A percentile compares a stretch with the other conserved stretches of the same genome.
These are phyloP conservation scores for Sardina pilchardus DNA, from an alignment of 2,113 vertebrate species.

Conservation along the genomic window DNA sequence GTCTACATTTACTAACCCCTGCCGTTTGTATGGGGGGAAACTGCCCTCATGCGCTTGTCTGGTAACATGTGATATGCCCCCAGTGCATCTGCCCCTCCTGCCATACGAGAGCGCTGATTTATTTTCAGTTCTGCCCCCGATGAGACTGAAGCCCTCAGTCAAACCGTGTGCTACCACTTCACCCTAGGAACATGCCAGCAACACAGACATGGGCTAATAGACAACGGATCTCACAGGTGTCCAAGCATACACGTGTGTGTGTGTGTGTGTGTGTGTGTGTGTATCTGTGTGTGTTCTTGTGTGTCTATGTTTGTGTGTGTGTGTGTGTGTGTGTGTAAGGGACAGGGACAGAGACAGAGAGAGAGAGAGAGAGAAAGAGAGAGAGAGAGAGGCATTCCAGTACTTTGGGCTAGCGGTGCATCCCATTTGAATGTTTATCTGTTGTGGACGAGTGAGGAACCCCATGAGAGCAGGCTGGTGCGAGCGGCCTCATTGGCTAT, in stretches of 20 bases:
- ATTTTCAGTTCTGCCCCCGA: not conserved
- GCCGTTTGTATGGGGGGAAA: not conserved
- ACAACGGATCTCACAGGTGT: not conserved
- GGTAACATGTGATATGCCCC: slow-evolving; percentile 11
- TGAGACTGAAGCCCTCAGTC: not conserved
- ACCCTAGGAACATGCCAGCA: not conserved
- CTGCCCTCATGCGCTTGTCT: not conserved
- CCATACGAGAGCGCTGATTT: not conserved
- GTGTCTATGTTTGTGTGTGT: too few species aligned
- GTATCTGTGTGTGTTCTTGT: not conserved
- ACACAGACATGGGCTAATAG: not conserved
- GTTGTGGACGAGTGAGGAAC: slow-evolving; percentile 80
- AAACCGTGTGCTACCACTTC: not conserved
- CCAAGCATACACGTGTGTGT: not conserved
- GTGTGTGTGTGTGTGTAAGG: too few species aligned
- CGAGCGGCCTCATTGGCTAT: slow-evolving; percentile 91
- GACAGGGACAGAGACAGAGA: not conserved
- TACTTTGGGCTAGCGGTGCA: slow-evolving; percentile 59
- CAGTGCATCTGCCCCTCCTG: not conserved
- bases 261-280: slow-evolving; percentile 1
- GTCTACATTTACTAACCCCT: not conserved
- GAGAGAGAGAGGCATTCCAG: slow-evolving; percentile 40
- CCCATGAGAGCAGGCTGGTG: slow-evolving; percentile 71
- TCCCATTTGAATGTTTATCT: slow-evolving; percentile 91
- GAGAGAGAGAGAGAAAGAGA: not conserved